Conservation (phyloP, 2,797 vertebrate species). For the Eulemur rubriventer region DNA sequence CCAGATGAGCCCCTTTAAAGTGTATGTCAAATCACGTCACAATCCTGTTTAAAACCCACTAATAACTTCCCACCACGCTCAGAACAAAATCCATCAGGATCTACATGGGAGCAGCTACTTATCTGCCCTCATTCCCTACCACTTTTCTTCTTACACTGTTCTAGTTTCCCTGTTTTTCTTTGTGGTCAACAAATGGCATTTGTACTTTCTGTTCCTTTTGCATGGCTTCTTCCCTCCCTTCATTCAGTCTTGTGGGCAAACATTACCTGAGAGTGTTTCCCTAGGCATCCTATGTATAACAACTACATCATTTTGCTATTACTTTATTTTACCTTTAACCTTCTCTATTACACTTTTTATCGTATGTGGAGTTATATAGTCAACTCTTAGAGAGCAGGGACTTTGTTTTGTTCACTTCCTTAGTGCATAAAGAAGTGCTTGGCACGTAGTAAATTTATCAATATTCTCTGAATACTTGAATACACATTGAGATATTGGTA, state of each 20-base stretch:
- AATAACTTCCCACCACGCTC: not conserved
- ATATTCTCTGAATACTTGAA: not conserved
- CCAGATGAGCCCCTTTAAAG: not conserved
- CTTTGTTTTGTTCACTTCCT: not conserved
- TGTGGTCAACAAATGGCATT: not conserved
- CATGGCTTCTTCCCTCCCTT: not conserved
- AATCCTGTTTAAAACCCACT: not conserved
- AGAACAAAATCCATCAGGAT: not conserved
- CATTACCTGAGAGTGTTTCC: not conserved
- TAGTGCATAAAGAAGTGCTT: not conserved
- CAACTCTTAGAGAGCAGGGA: not conserved
- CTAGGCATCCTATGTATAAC: not conserved
- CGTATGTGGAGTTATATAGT: too few relatives aligned
- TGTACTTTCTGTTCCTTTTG: not conserved
- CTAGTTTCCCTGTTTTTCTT: not conserved
- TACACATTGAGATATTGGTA: not conserved
- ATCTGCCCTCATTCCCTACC: not conserved
- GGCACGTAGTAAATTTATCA: not conserved
- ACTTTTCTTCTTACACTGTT: not conserved
- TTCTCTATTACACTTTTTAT: not conserved
- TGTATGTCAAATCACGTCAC: not conserved
- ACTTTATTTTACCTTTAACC: not conserved
- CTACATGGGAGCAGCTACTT: rapidly evolving
- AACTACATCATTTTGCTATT: not conserved
- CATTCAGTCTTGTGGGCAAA: not conserved